Evolutionary conservation across 2,113 vertebrate genomes (phyloP).

Genomic region (Tetraodon nigroviridis): DNA sequence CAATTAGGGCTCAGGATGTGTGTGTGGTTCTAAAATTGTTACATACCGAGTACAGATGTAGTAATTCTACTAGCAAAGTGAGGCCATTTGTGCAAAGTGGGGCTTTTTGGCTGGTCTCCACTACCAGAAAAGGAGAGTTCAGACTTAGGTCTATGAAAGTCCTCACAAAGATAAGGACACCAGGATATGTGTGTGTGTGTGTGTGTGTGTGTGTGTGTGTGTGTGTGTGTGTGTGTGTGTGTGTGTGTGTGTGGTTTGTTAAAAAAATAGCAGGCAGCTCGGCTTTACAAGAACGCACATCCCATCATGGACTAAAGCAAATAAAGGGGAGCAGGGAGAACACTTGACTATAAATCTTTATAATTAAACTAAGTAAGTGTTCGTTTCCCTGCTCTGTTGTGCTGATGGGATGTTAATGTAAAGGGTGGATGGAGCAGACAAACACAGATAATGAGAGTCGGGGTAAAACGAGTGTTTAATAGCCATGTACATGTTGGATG

Average conservation of each 20-base stretch:
- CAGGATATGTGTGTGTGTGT: too few species aligned
- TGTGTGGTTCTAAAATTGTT: background rate
- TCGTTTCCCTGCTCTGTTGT: background rate
- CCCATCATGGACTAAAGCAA: constrained; percentile 15
- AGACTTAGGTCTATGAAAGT: too few species aligned
- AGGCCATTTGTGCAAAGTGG: too few species aligned
- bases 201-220: too few species aligned
- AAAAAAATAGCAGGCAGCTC: background rate
- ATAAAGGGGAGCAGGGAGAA: constrained; percentile 9
- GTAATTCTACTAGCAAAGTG: too few species aligned
- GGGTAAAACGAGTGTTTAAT: constrained; percentile 4
- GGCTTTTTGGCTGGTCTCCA: too few species aligned
- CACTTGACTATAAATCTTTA: constrained; percentile 9
- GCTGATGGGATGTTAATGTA: constrained; percentile 21
- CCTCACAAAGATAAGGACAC: too few species aligned
- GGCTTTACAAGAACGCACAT: constrained; percentile 8
- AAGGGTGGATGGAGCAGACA: constrained; percentile 13
- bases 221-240: too few species aligned
- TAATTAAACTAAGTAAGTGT: background rate
- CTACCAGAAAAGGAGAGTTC: too few species aligned
- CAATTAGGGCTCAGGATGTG: constrained; percentile 50
- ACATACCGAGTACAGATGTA: background rate
- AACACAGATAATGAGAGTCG: constrained; percentile 19
- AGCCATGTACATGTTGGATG: too few species aligned
- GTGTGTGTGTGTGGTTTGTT: too few species aligned